Base-by-base conservation (phyloP, 2,888 invertebrate species). In the Rutpela maculata region DNA sequence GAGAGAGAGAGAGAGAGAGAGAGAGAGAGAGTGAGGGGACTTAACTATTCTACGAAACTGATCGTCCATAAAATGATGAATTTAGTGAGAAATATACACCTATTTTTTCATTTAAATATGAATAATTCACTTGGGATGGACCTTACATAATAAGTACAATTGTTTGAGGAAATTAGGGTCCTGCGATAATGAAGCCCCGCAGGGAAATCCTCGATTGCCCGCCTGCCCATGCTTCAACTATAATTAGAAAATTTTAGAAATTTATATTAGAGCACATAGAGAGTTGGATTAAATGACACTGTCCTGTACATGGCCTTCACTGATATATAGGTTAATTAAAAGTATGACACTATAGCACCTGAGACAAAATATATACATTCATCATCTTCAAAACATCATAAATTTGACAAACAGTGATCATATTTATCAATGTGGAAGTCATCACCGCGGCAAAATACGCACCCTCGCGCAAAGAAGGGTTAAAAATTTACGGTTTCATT, bases 261-360 rank as follows among this genome's bases (percentile, higher is more conserved):
- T 26, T 26, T 3, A 43, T 15, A 12, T 43, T 43, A 43, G 7
- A 15, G 7, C 15, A 43, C n/a, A 50, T 50, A 50, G 4, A 2
- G 4, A 50, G 6, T 7, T n/a, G 50, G 15, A 50, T 50, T 50
- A 50, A 50, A 50, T 12, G 5, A 4, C 15, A n/a, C n/a, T n/a
- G n/a, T 50, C n/a, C 50, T n/a, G 50, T n/a, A 15, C 6, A n/a
- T 6, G 1, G n/a, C 50, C 50, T 6, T 50, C 50, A 50, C 50
- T 50, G 50, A 50, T 50, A 50, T 50, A 50, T 50, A 50, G n/a
- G 50, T 50, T 50, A 50, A 50, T 50, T 50, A 50, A 50, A 50
- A 50, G 50, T 50, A n/a, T 50, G 50, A 50, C 50, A 17, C n/a
- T 2, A n/a, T n/a, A 50, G 6, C 50, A 50, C 50, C 50, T 50